Conservation (phyloP, 2,797 vertebrate species). For the Arnoldichthys spilopterus region DNA sequence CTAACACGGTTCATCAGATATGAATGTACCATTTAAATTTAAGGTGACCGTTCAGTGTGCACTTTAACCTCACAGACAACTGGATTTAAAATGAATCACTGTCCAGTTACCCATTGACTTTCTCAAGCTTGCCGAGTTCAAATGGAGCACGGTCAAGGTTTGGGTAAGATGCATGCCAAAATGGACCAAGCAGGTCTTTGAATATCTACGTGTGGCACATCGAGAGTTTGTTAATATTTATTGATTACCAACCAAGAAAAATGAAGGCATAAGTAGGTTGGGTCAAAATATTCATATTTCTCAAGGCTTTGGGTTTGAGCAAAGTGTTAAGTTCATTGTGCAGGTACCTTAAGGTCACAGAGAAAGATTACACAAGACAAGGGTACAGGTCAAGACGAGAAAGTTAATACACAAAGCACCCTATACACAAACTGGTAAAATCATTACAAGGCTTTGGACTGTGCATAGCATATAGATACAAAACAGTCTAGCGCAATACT, state of each 20-base stretch:
- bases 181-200: not conserved
- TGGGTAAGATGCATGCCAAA: not conserved
- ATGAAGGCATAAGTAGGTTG: constrained; percentile 44
- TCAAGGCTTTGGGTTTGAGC: constrained; percentile 63
- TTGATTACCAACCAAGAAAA: constrained; percentile 43
- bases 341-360: constrained; percentile 54
- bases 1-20: not conserved
- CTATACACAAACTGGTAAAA: constrained; percentile 72
- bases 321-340: constrained; percentile 57
- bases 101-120: not conserved
- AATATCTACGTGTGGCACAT: constrained; percentile 1
- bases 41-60: not conserved
- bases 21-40: not conserved
- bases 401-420: constrained; percentile 82
- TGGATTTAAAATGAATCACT: not conserved
- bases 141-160: not conserved
- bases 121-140: not conserved
- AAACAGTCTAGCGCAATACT: constrained; percentile 80
- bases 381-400: constrained; percentile 46
- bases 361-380: constrained; percentile 52
- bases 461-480: constrained; percentile 85
- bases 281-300: constrained; percentile 51
- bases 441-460: constrained; percentile 73
- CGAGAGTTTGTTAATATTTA: constrained; percentile 15
- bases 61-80: no score